Percentiles rank a stretch among this genome's conserved stretches.
Conservation (phyloP, 2,797 vertebrate genomes). For the Mormyrops attenuatus region DNA sequence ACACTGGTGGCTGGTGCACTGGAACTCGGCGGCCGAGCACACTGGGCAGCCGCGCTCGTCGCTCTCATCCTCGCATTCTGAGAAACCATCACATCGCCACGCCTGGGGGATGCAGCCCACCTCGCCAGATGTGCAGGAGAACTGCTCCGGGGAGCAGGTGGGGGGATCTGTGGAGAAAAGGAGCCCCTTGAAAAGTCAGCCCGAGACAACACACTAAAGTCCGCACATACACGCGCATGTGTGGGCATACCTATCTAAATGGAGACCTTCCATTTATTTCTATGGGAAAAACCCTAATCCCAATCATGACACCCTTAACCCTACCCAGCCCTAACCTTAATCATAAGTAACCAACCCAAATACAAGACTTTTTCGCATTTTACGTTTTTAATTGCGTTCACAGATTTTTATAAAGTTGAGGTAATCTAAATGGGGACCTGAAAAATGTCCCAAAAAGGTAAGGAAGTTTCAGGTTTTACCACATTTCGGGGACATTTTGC, state of each 20-base stretch:
- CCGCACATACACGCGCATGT: fast-evolving
- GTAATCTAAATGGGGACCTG: not conserved
- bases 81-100: slow-evolving; percentile 88
- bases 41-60: slow-evolving; percentile 88
- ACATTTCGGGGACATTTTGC: too few relatives aligned
- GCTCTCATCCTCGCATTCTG: slow-evolving; percentile 88
- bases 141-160: slow-evolving; percentile 93
- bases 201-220: not conserved
- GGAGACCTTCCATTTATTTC: not conserved
- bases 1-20: slow-evolving; percentile 91
- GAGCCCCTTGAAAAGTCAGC: not conserved
- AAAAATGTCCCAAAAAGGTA: not conserved
- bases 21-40: slow-evolving; percentile 84
- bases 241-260: not conserved
- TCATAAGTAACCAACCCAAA: not conserved
- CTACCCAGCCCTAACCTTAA: not conserved
- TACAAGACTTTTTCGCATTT: too few relatives aligned
- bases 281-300: not conserved
- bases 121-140: slow-evolving; percentile 88
- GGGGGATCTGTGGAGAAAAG: slow-evolving; percentile 76
- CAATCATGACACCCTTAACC: not conserved
- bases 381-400: not conserved
- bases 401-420: not conserved
- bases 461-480: too few relatives aligned
- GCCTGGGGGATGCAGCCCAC: slow-evolving; percentile 94